These are phyloP conservation scores for Sus cebifrons DNA, from an alignment of 2,797 vertebrate species.

Conservation along the genomic window DNA sequence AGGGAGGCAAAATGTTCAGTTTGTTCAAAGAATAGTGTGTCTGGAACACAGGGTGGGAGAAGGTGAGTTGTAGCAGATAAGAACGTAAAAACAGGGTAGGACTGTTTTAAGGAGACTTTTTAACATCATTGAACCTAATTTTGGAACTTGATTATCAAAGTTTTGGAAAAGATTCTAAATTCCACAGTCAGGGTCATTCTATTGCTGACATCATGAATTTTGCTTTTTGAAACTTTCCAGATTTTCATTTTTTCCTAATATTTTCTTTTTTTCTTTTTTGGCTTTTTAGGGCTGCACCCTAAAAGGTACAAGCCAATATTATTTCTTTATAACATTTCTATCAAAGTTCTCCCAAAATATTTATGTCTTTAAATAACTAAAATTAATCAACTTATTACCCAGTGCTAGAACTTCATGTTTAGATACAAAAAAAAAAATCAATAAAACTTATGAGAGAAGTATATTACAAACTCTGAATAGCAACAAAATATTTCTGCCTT, in stretches of 20 bases:
- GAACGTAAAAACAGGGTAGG: not conserved
- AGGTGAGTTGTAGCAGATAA: not conserved
- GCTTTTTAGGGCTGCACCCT: too few species aligned
- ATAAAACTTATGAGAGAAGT: conserved; percentile 55
- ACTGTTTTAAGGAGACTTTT: not conserved
- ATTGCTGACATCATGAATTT: conserved; percentile 9
- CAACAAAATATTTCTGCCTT: not conserved
- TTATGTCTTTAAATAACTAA: conserved; percentile 53
- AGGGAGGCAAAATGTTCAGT: not conserved
- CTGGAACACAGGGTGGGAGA: not conserved
- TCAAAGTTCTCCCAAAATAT: not conserved
- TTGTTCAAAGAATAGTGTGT: not conserved
- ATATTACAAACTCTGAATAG: not conserved
- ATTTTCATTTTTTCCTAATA: too few species aligned
- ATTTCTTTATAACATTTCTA: conserved; percentile 52
- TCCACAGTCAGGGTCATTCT: not conserved
- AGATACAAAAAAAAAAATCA: conserved; percentile 53
- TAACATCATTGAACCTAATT: not conserved
- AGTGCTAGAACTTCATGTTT: conserved; percentile 17
- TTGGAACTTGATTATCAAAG: not conserved
- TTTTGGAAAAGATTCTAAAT: conserved; percentile 38
- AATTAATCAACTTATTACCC: conserved; percentile 26
- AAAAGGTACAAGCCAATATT: not conserved
- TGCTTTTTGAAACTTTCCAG: too few species aligned
- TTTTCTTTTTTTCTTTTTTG: too few species aligned